Evolutionary conservation across 2,797 vertebrate genomes (phyloP), one percentile per base, ranked within the genome.

Genomic region (Presbytis comata): DNA sequence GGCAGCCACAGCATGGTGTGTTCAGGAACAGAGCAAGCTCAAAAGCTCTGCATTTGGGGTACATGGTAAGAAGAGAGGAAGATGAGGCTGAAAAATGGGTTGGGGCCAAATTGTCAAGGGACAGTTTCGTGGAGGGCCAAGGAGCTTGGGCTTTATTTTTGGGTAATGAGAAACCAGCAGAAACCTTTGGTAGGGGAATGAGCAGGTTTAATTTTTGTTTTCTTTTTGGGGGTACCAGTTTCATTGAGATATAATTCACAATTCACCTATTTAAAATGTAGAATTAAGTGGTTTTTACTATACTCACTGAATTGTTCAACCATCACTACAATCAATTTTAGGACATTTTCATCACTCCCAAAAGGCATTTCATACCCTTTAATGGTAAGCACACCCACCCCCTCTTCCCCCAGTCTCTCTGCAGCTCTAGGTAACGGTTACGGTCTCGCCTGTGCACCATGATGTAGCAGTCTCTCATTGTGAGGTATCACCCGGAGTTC

Each of bases 1-100:
- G 48, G 24, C 24, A 8, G 28, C 5, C 1, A 3, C 4, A 17
- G 11, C n/a, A 3, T 4, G 22, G 3, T 12, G 9, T 10, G 11
- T 59, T 70, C 81, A 26, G 36, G 75, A 64, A n/a, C 6, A 53
- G 16, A 30, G 74, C 17, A 36, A 8, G 16, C 46, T 67, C 10
- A 0, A 1, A 61, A 41, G 39, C 75, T 78, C 30, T 1, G 67
- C 13, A 5, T 44, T 84, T 46, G 50, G 67, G 36, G 33, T n/a
- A 4, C 8, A 57, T 39, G 4, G 33, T 72, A 81, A 14, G 24
- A 33, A 39, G 36, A 64, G 30, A 61, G 16, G 57, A 50, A 83
- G 72, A 36, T 8, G 41, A 80, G 3, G 10, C 78, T 83, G 48
- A 50, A 57, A 92, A 30, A 22, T 4, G 70, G 4, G 8, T 13